Evolutionary conservation across 2,888 invertebrate genomes (phyloP), one percentile per base, ranked within the genome.

Genomic region (Ophioninae sp.): DNA sequence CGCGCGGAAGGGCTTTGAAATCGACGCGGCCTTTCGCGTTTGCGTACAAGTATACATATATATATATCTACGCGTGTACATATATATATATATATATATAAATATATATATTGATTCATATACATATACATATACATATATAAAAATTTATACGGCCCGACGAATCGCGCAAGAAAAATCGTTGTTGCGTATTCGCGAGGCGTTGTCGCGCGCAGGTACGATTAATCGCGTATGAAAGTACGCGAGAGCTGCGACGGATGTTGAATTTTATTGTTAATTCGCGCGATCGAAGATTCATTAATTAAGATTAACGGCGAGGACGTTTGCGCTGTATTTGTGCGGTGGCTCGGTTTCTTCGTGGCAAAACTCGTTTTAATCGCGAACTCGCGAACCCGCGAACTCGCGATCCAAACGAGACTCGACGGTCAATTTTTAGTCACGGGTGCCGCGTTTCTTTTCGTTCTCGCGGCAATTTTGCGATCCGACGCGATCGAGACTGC

Each of bases 381-480:
- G n/a, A n/a, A n/a, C n/a, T 10, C 3, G 50, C 10, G 50, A 2
- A 50, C 13, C 13, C 13, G 13, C 50, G 50, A 13, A 13, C 13
- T 10, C 50, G 44, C 10, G 10, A 50, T 50, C 10, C 44, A 50
- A 50, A 10, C 44, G 17, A 17, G 13, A 17, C 13, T 50, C 50
- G 50, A 50, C 0, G 44, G 30, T 17, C 23, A 23, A 50, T 68
- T 8, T 23, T 68, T 2, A 50, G 23, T 23, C 30, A 50, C 50
- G 13, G 7, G 20, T 23, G 10, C 57, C 8, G 30, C 56, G n/a
- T 20, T n/a, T 70, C 17, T 69, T 65, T 73, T 61, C n/a, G n/a
- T n/a, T 83, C 39, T 61, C 56, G 67, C 64, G 44, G 72, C 39
- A 72, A 83, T 56, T 78, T 74, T 79, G 77, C 76, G 82, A 79